Percentiles rank a stretch among this genome's conserved stretches.
phyloP scores from a whole-genome alignment of 2,113 vertebrate species.

The Dipodomys spectabilis region DNA sequence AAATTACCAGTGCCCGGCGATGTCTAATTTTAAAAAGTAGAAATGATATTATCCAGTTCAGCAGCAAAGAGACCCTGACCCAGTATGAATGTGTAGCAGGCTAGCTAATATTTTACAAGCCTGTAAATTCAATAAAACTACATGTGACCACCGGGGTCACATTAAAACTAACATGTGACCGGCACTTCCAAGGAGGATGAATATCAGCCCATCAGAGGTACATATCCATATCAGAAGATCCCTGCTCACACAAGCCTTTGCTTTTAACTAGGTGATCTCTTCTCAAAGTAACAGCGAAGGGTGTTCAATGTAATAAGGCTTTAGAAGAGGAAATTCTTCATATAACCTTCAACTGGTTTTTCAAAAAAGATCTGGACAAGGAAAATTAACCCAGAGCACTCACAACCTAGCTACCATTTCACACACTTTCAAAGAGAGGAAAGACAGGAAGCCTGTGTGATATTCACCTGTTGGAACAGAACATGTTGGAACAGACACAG shows the following conservation, averaged over 20 bases:
- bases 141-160: background rate
- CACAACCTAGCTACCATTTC: constrained; percentile 12
- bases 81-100: background rate
- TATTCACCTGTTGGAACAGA: background rate
- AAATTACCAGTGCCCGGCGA: too few species aligned
- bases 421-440: background rate
- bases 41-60: constrained; percentile 3
- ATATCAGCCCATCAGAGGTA: background rate
- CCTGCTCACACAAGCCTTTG: background rate
- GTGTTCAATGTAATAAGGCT: background rate
- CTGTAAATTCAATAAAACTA: too few species aligned
- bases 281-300: background rate
- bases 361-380: constrained; percentile 68
- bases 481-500: background rate
- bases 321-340: constrained; percentile 53
- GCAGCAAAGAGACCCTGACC: background rate
- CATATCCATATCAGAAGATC: accelerated
- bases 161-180: background rate
- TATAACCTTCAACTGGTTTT: background rate
- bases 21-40: background rate
- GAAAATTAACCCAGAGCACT: constrained; percentile 66
- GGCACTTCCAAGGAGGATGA: background rate
- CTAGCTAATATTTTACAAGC: background rate
- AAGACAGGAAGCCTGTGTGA: accelerated
- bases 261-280: background rate